Evolutionary conservation across 1,140 invertebrate species (phyloP).

Genomic region (Aphidius gifuensis): DNA sequence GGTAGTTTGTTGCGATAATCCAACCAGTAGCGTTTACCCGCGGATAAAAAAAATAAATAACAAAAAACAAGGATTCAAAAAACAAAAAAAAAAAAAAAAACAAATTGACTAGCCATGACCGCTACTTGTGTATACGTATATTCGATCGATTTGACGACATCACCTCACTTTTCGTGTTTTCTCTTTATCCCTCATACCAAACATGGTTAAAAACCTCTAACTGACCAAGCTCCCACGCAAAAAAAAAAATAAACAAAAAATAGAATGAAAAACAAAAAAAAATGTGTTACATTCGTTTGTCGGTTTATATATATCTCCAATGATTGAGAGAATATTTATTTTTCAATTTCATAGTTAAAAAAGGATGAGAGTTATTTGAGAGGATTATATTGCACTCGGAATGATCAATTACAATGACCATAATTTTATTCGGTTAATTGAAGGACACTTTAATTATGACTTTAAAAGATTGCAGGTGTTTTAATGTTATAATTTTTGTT

Average conservation of each 20-base stretch:
- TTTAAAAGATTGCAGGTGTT: no score
- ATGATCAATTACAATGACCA: no score
- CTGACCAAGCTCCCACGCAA: slow-evolving; percentile 16
- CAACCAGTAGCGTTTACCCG: slow-evolving; percentile 30
- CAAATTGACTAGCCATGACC: slow-evolving; percentile 16
- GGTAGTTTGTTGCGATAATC: slow-evolving; percentile 37
- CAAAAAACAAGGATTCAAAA: slow-evolving; percentile 18
- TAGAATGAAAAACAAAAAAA: no score
- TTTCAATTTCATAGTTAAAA: no score
- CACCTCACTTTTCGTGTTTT: slow-evolving; percentile 23
- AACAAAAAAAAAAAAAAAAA: slow-evolving; percentile 15
- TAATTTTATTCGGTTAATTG: no score
- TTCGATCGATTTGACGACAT: slow-evolving; percentile 29
- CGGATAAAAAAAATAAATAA: slow-evolving; percentile 27
- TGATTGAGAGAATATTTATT: no score
- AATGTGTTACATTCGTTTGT: no score
- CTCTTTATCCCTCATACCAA: slow-evolving; percentile 11
- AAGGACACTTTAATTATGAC: no score
- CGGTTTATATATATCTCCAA: no score
- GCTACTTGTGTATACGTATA: slow-evolving; percentile 4
- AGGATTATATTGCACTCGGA: no score
- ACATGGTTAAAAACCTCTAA: slow-evolving; percentile 21
- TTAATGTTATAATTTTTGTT: no score
- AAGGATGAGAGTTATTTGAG: no score
- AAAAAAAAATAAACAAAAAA: background rate